Percentiles rank a stretch among this genome's conserved stretches.
Conservation (phyloP, 2,797 vertebrate genomes). For the Halcyon leucocephala region DNA sequence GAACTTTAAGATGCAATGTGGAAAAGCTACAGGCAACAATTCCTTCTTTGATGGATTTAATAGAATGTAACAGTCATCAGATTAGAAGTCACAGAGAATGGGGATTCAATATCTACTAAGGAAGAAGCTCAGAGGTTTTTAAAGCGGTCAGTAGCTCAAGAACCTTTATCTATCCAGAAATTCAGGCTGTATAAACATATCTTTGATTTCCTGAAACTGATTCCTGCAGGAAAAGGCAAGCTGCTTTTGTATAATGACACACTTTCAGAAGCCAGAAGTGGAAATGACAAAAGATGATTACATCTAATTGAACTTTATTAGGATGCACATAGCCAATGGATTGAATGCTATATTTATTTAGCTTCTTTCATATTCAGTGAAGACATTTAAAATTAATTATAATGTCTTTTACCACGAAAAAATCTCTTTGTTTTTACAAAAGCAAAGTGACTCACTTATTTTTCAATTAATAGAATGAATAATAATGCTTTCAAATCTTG, state of each 20-base stretch:
- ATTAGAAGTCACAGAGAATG: constrained; percentile 6
- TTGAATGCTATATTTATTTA: background rate
- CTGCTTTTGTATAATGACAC: background rate
- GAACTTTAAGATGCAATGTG: background rate
- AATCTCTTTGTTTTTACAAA: background rate
- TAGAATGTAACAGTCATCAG: constrained; percentile 14
- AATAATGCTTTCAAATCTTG: background rate
- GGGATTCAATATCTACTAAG: constrained; percentile 9
- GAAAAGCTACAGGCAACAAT: constrained; percentile 41
- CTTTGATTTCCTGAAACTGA: constrained; percentile 24
- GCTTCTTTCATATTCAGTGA: background rate
- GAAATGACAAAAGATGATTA: background rate
- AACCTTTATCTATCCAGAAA: constrained; percentile 5
- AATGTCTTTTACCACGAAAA: background rate
- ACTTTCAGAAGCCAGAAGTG: background rate
- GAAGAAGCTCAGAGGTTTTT: constrained; percentile 33
- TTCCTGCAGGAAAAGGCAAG: constrained; percentile 7
- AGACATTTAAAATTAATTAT: constrained; percentile 1
- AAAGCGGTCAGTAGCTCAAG: constrained; percentile 8
- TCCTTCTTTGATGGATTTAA: background rate
- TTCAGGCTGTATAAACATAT: background rate
- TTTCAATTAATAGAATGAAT: background rate
- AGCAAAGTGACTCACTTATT: background rate
- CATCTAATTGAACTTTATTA: background rate
- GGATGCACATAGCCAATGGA: background rate